A percentile compares a stretch with the other conserved stretches of the same genome.
These are phyloP conservation scores for Gadopsis bispinosus DNA, from an alignment of 2,797 vertebrate genomes.

Conservation along the genomic window DNA sequence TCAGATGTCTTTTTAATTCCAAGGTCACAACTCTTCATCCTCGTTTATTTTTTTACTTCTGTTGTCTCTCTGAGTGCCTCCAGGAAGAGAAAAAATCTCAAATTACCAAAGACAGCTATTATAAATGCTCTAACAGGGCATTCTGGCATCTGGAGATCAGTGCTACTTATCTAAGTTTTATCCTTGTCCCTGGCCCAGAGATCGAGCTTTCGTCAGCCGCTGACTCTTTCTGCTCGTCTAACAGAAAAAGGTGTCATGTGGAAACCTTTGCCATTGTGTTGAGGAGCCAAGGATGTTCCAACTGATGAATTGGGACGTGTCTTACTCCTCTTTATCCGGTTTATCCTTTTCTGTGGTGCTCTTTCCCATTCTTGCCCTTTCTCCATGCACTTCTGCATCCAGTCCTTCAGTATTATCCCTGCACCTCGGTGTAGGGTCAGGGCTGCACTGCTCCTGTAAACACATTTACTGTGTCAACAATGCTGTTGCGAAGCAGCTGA, in stretches of 20 bases:
- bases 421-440: constrained; percentile 67
- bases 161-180: constrained; percentile 44
- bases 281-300: constrained; percentile 49
- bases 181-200: constrained; percentile 50
- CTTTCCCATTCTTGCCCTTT: constrained; percentile 31
- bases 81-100: constrained; percentile 49
- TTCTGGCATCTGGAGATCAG: constrained; percentile 45
- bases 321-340: constrained; percentile 68
- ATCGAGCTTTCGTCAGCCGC: constrained; percentile 49
- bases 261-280: constrained; percentile 56
- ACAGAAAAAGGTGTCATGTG: constrained; percentile 57
- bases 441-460: constrained; percentile 70
- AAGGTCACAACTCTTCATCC: constrained; percentile 60
- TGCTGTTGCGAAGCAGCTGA: constrained; percentile 73
- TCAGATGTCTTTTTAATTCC: constrained; percentile 67
- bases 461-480: constrained; percentile 81
- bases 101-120: constrained; percentile 54
- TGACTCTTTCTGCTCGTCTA: constrained; percentile 58
- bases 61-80: constrained; percentile 26
- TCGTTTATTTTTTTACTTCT: not conserved
- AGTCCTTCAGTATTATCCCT: constrained; percentile 57
- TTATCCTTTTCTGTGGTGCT: constrained; percentile 60
- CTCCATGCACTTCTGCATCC: constrained; percentile 52
- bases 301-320: constrained; percentile 53
- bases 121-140: constrained; percentile 30